Evolutionary conservation across 2,113 vertebrate genomes (phyloP).

Genomic region (Urocynchramus pylzowi): DNA sequence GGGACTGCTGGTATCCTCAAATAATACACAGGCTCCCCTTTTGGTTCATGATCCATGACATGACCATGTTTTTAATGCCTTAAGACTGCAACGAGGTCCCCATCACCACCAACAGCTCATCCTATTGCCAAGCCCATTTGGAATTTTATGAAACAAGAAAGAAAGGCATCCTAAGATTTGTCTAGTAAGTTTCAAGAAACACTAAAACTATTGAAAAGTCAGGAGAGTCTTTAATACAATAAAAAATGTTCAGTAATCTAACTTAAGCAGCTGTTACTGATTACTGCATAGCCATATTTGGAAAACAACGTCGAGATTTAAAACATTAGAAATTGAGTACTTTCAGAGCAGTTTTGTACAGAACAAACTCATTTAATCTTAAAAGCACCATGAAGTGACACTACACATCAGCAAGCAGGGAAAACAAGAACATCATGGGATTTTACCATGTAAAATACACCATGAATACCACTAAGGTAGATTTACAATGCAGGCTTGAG

Average conservation of each 20-base stretch:
- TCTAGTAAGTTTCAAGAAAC: background rate
- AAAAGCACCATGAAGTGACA: conserved; percentile 49
- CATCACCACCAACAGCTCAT: background rate
- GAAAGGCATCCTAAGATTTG: background rate
- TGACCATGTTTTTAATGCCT: background rate
- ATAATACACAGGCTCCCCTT: background rate
- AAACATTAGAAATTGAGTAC: background rate
- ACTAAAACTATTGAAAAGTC: background rate
- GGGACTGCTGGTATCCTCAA: background rate
- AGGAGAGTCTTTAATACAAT: background rate
- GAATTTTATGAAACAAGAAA: background rate
- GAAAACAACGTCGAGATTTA: background rate
- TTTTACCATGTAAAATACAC: background rate
- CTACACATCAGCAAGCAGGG: conserved; percentile 27
- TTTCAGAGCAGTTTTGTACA: conserved; percentile 40
- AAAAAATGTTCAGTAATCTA: background rate
- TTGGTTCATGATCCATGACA: background rate
- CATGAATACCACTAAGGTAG: conserved; percentile 11
- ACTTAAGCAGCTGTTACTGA: background rate
- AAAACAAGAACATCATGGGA: background rate
- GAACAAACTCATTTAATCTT: conserved; percentile 59
- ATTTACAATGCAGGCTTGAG: conserved; percentile 23
- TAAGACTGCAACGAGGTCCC: background rate
- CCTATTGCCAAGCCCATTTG: background rate
- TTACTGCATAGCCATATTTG: background rate